Evolutionary conservation across 2,113 vertebrate genomes (phyloP), one percentile per base, ranked within the genome.

Genomic region (Glareola pratincola): DNA sequence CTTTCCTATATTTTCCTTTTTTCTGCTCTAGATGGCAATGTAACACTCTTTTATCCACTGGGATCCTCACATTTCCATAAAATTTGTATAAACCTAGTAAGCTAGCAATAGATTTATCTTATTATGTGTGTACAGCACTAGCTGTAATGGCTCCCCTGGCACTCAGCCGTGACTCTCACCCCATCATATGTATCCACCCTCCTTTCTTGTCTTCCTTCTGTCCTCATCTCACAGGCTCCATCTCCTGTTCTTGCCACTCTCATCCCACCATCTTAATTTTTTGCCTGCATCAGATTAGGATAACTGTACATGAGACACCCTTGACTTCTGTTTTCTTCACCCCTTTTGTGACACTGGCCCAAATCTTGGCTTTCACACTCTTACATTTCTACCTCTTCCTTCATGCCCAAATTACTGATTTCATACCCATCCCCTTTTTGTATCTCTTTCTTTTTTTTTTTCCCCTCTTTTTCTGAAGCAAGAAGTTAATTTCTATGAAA

Each of bases 21-120:
- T 86, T 92, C 88, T 94, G 54, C 96, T 97, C 85, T 96, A 97
- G 94, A 89, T 96, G 94, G 96, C 96, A 96, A 84, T 96, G 80
- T 95, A 96, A 73, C 90, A 72, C 95, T 95, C 96, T 92, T 95
- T 85, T 80, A 89, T 88, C 43, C 23, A 26, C 57, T 41, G 57
- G 30, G 56, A 95, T 19, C 30, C n/a, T 92, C 51, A 48, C 37
- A 63, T 72, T 94, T 93, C 85, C 87, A 73, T 43, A 94, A 85
- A 94, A 94, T 85, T 88, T 88, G 19, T 93, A 50, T 60, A 75
- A 83, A 92, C 51, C 37, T 82, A 26, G 76, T 50, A 89, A 88
- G 77, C 17, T 68, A 84, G 62, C 24, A 64, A 72, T 62, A 78
- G 56, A 53, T 84, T 50, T 78, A 41, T 91, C 86, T 81, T 56